Percentiles rank a stretch among this genome's conserved stretches.
phyloP scores from a whole-genome alignment of 2,888 invertebrate genomes.

The Caenorhabditis drosophilae region DNA sequence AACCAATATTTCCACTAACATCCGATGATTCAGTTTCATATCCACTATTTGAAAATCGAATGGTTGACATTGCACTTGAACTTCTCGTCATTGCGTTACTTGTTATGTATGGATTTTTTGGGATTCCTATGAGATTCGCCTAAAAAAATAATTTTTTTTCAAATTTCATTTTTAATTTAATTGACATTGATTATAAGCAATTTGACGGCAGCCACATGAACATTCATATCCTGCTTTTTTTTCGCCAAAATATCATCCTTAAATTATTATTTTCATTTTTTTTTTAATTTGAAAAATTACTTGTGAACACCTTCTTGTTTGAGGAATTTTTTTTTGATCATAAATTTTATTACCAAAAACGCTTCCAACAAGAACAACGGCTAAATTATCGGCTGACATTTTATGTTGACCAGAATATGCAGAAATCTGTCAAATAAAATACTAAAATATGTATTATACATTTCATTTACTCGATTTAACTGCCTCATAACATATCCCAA shows the following conservation, averaged over 20 bases:
- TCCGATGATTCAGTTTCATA: conserved; percentile 27
- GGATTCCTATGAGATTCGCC: conserved; percentile 33
- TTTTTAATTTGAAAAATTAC: not conserved
- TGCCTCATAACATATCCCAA: conserved; percentile 52
- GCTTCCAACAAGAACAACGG: conserved; percentile 49
- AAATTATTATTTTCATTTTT: not conserved
- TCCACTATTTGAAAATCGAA: conserved; percentile 16
- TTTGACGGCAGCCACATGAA: conserved; percentile 28
- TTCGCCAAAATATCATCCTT: conserved; percentile 29
- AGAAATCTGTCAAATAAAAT: conserved; percentile 22
- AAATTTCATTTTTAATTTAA: conserved; percentile 1
- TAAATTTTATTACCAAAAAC: conserved; percentile 45
- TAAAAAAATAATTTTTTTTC: conserved; percentile 3
- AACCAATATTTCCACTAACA: too few relatives aligned
- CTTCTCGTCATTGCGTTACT: conserved; percentile 21
- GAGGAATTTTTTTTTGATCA: conserved; percentile 11
- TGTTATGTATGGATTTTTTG: conserved; percentile 18
- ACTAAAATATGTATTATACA: not conserved
- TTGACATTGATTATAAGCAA: conserved; percentile 32
- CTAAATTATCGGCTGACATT: conserved; percentile 52
- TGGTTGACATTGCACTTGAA: conserved; percentile 32
- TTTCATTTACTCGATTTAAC: conserved; percentile 36
- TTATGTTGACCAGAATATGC: conserved; percentile 33
- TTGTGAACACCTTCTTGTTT: conserved; percentile 14
- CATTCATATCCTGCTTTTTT: conserved; percentile 32